A percentile compares a stretch with the other conserved stretches of the same genome.
phyloP scores from a whole-genome alignment of 37 sponge, comb jelly and placozoan species.

The Beroe ovata region DNA sequence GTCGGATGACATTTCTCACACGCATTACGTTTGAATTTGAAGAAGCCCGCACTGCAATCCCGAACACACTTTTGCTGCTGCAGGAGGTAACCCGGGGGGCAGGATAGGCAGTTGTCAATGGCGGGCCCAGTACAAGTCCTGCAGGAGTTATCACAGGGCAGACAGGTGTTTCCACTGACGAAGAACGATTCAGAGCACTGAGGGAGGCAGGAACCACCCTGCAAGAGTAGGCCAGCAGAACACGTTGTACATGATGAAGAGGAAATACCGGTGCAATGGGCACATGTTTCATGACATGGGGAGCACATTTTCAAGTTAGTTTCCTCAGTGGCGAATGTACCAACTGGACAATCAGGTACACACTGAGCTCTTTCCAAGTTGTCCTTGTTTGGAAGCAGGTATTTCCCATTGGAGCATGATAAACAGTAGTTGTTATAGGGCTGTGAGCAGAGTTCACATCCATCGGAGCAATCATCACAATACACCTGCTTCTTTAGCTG shows the following conservation, averaged over 20 bases:
- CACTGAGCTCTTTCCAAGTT: neutral
- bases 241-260: neutral
- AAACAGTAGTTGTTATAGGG: conserved; percentile 58
- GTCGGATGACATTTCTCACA: conserved; percentile 36
- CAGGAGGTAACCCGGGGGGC: neutral
- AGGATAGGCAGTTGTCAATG: neutral
- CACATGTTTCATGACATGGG: conserved; percentile 16
- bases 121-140: conserved; percentile 41
- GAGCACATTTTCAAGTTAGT: neutral
- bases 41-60: neutral
- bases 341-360: conserved; percentile 38
- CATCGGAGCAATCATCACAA: conserved; percentile 39
- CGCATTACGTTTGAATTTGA: neutral
- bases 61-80: conserved; percentile 2
- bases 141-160: conserved; percentile 48
- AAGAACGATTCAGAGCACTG: conserved; percentile 29
- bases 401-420: conserved; percentile 31
- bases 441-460: conserved; percentile 24
- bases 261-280: neutral
- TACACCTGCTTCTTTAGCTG: neutral
- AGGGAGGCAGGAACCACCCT: neutral
- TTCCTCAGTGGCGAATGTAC: neutral
- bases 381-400: neutral
- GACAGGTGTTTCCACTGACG: neutral
- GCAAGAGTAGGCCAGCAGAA: neutral